Evolutionary conservation across 2,888 invertebrate genomes (phyloP).

Genomic region (Eupithecia subfuscata): DNA sequence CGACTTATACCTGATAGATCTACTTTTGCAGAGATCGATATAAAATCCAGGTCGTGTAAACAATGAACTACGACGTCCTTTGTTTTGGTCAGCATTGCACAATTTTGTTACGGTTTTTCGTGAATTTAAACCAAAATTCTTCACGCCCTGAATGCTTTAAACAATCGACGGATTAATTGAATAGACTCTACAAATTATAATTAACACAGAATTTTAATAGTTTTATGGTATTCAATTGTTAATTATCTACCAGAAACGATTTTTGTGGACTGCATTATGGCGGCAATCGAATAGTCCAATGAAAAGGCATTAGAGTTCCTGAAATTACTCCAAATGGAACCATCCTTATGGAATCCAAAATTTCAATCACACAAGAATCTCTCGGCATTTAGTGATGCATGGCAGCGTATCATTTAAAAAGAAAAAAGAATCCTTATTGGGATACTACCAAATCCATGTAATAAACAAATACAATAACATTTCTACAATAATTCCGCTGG

Average conservation of each 20-base stretch:
- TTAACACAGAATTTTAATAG: not conserved
- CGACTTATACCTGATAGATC: not conserved
- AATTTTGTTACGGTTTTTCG: not conserved
- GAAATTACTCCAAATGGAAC: no score
- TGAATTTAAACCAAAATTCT: not conserved
- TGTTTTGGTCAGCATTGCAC: conserved; percentile 1
- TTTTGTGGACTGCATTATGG: no score
- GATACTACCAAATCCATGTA: no score
- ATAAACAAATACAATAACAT: no score
- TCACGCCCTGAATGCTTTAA: conserved; percentile 2
- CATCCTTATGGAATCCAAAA: no score
- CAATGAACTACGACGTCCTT: not conserved
- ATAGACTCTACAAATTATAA: not conserved
- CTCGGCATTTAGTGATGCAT: no score
- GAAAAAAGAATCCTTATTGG: no score
- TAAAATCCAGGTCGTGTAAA: not conserved
- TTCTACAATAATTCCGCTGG: no score
- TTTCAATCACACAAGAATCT: no score
- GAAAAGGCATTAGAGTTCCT: no score
- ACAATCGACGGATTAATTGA: conserved; percentile 2
- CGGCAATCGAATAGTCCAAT: no score
- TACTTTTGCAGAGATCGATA: not conserved
- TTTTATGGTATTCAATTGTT: not conserved
- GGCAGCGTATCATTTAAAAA: no score
- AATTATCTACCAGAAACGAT: not conserved